Conservation (phyloP, 2,888 invertebrate genomes). For the Volucella bombylans region DNA sequence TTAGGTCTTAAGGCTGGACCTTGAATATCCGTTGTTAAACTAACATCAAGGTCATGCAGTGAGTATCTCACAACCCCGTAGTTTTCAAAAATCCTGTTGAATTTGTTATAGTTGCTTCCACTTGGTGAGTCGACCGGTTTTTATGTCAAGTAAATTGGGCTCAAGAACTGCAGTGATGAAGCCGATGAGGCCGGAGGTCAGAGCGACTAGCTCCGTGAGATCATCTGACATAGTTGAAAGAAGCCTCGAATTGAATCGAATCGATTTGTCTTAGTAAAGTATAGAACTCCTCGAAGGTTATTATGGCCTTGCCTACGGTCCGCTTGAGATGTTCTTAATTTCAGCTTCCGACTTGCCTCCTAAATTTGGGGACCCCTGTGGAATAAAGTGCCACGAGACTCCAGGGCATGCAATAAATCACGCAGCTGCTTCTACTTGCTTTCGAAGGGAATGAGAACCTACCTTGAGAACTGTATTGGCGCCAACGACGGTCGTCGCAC, state of each 20-base stretch:
- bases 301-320: too few relatives aligned
- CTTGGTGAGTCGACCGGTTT: too few relatives aligned
- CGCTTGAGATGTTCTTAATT: neutral
- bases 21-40: too few relatives aligned
- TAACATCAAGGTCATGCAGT: too few relatives aligned
- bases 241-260: slow-evolving; percentile 24
- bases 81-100: too few relatives aligned
- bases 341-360: slow-evolving; percentile 39
- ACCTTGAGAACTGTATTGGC: slow-evolving; percentile 2
- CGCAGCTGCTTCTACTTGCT: slow-evolving; percentile 20
- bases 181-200: neutral
- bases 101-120: too few relatives aligned
- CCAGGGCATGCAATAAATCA: neutral
- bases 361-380: slow-evolving; percentile 38
- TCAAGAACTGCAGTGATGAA: neutral
- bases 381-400: slow-evolving; percentile 30
- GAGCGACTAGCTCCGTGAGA: slow-evolving; percentile 2
- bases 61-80: too few relatives aligned
- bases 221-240: slow-evolving; percentile 35
- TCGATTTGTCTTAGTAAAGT: slow-evolving; percentile 6
- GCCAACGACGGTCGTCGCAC: slow-evolving; percentile 16
- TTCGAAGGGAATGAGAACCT: neutral
- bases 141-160: too few relatives aligned
- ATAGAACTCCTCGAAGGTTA: too few relatives aligned
- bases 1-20: too few relatives aligned